Evolutionary conservation across 2,888 invertebrate genomes (phyloP).

Genomic region (Euphydryas editha): DNA sequence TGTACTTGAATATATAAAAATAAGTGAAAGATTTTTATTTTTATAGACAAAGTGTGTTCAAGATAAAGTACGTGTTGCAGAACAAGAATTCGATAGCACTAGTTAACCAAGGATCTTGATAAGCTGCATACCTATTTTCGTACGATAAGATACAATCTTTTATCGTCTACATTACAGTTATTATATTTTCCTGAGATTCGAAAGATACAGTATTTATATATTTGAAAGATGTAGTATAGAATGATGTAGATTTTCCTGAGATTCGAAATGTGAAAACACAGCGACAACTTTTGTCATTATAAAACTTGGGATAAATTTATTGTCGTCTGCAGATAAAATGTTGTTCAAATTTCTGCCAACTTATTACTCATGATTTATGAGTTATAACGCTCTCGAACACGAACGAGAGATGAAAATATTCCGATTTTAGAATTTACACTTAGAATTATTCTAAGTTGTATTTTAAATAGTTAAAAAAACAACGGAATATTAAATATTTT

Average conservation of each 20-base stretch:
- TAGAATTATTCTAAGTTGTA: too few relatives aligned
- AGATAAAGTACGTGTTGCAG: not conserved
- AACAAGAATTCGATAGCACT: not conserved
- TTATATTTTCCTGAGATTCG: slow-evolving; percentile 34
- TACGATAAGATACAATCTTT: slow-evolving; percentile 23
- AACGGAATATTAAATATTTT: not conserved
- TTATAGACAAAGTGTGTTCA: too few relatives aligned
- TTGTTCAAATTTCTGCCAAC: slow-evolving; percentile 23
- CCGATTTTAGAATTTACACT: not conserved
- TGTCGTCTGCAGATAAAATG: slow-evolving; percentile 35
- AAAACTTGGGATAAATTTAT: slow-evolving; percentile 42
- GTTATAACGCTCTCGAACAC: slow-evolving; percentile 1
- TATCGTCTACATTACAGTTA: slow-evolving; percentile 29
- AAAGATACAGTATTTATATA: too few relatives aligned
- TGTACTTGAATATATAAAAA: too few relatives aligned
- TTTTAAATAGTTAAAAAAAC: not conserved
- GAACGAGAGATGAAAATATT: not conserved
- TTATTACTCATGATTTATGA: slow-evolving; percentile 23
- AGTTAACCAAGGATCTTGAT: slow-evolving; percentile 14
- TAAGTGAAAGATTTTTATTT: too few relatives aligned
- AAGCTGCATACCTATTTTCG: slow-evolving; percentile 12
- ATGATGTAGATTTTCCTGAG: slow-evolving; percentile 30
- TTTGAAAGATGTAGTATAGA: too few relatives aligned
- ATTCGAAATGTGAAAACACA: slow-evolving; percentile 28
- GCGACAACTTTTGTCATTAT: slow-evolving; percentile 44